Evolutionary conservation across 2,888 invertebrate genomes (phyloP).

Genomic region (Hydrotaea cyrtoneurina): DNA sequence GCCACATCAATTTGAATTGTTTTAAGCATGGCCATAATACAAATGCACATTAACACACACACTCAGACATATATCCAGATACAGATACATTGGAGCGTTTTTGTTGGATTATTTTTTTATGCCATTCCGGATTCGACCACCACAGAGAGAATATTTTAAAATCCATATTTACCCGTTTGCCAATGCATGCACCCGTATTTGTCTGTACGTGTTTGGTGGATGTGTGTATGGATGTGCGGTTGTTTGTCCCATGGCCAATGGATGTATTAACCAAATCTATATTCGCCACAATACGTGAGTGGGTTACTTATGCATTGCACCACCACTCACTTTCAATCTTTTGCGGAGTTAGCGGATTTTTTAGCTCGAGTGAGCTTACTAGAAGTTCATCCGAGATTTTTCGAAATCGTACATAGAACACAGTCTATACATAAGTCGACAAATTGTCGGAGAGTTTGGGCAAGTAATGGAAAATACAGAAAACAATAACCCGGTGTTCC

Average conservation of each 20-base stretch:
- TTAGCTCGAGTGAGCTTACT: no score
- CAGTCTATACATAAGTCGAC: no score
- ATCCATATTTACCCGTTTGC: no score
- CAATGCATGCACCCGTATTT: slow-evolving; percentile 8
- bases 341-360: not conserved
- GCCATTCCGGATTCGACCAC: not conserved
- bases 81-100: slow-evolving; percentile 65
- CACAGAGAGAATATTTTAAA: not conserved
- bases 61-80: slow-evolving; percentile 70
- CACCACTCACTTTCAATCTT: not conserved
- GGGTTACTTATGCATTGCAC: not conserved
- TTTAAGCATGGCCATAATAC: slow-evolving; percentile 41
- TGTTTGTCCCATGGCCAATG: not conserved
- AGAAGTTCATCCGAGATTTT: no score
- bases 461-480: no score
- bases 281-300: no score
- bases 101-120: not conserved
- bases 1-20: slow-evolving; percentile 53
- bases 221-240: not conserved
- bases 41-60: not conserved
- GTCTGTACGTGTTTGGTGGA: not conserved
- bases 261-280: not conserved
- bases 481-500: no score
- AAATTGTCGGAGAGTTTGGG: no score
- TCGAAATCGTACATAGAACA: no score